These are phyloP conservation scores for Holothuria glaberrima DNA, from an alignment of 35 echinoderm and acorn worm species.

Conservation along the genomic window DNA sequence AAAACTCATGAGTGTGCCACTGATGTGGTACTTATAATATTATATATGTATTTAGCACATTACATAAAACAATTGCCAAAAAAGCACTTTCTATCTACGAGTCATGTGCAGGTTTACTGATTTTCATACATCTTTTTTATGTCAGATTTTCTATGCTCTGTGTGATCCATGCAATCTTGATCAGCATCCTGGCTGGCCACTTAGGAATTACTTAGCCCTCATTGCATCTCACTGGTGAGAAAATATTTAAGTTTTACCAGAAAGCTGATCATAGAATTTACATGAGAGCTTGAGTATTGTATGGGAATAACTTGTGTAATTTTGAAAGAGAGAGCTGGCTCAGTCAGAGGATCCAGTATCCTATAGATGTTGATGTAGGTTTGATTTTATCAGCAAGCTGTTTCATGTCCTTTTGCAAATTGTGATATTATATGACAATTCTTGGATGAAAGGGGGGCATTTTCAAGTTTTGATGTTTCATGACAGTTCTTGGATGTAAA, in stretches of 20 bases:
- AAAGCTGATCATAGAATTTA: background rate
- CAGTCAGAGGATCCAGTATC: background rate
- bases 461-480: too few relatives aligned
- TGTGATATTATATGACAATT: too few relatives aligned
- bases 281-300: too few relatives aligned
- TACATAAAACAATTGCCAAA: background rate
- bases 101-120: background rate
- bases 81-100: background rate
- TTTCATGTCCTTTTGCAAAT: too few relatives aligned
- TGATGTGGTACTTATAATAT: background rate
- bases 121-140: background rate
- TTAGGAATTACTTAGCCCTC: slow-evolving; percentile 82
- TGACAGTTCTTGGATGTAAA: too few relatives aligned
- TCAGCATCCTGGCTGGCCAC: slow-evolving; percentile 93
- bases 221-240: slow-evolving; percentile 90
- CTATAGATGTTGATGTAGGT: background rate
- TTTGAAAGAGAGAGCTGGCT: too few relatives aligned
- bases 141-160: slow-evolving; percentile 86
- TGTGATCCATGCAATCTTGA: slow-evolving; percentile 94
- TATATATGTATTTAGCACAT: background rate
- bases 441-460: too few relatives aligned
- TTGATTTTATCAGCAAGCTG: background rate
- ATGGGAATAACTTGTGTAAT: too few relatives aligned
- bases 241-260: background rate
- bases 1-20: too few relatives aligned